Evolutionary conservation across 1,140 invertebrate genomes (phyloP), one percentile per base, ranked within the genome.

Genomic region (Ylistrum balloti): DNA sequence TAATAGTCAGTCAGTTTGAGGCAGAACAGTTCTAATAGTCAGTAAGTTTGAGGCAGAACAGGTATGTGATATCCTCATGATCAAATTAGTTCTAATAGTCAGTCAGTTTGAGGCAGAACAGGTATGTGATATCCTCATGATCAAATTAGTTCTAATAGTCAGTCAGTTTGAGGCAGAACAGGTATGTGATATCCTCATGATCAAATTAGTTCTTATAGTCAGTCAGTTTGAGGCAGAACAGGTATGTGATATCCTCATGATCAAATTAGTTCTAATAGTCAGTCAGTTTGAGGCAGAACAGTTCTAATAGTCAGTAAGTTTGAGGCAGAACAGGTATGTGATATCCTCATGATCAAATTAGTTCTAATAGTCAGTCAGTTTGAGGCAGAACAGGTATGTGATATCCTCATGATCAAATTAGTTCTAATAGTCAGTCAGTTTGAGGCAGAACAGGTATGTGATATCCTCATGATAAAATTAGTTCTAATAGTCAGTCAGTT

Each of bases 161-260:
- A 35, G 56, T 85, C 2, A 15, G 85, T 33, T 11, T 74, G 17
- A 28, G 20, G 85, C 7, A 17, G 15, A 48, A 33, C 33, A 48
- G 33, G 38, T 48, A 48, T 1, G n/a, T 88, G 41, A 45, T 85
- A 94, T 96, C 7, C 96, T 97, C 87, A 96, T 95, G n/a, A 89
- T 95, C 90, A 93, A 97, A 17, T 97, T 97, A 92, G 95, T 97
- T 86, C 92, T 94, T 45, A 92, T 96, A 86, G 93, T 97, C n/a
- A 95, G 96, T 32, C 90, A 95, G 15, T 93, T 94, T 48, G 94
- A 96, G 93, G 94, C 95, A 20, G 90, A 96, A 88, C 41, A 92
- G 88, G 96, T 96, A 92, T 92, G 93, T 89, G 17, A 32, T 41
- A 33, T 33, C 33, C 33, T 20, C 20, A 22, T 20, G 0, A 3